These are phyloP conservation scores for Eremophila alpestris DNA, from an alignment of 2,797 vertebrate genomes.

Conservation along the genomic window DNA sequence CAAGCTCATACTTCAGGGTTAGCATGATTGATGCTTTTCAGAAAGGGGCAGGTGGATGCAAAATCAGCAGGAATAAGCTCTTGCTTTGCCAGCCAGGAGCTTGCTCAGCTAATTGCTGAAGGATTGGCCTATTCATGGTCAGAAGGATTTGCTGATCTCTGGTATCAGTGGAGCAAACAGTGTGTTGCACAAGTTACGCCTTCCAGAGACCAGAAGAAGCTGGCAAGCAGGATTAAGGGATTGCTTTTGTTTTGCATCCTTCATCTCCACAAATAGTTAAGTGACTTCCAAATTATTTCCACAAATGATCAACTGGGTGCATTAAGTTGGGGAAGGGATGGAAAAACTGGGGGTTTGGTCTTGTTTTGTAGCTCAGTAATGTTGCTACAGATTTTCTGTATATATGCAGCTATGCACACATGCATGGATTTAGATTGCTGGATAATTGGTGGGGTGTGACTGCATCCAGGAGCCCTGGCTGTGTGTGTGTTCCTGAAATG, in stretches of 20 bases:
- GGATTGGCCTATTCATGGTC: background rate
- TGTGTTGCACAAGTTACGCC: background rate
- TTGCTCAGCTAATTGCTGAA: constrained; percentile 10
- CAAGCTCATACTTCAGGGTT: background rate
- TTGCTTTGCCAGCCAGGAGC: background rate
- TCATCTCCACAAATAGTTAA: background rate
- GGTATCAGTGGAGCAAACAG: background rate
- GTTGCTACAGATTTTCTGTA: constrained; percentile 3
- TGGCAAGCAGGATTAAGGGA: background rate
- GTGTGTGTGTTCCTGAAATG: background rate
- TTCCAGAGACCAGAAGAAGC: background rate
- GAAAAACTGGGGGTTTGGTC: background rate
- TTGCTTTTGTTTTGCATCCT: background rate
- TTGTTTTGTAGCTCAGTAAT: background rate
- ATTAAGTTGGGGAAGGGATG: background rate
- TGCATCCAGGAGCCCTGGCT: background rate
- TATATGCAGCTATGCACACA: background rate
- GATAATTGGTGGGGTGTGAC: background rate
- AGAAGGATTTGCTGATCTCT: background rate
- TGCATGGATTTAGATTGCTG: constrained; percentile 26
- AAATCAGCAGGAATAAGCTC: constrained; percentile 20
- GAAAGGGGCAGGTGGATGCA: background rate
- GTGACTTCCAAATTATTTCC: background rate
- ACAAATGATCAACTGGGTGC: background rate
- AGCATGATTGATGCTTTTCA: background rate